These are phyloP conservation scores for Anabas testudineus DNA, from an alignment of 2,797 vertebrate genomes.

Conservation along the genomic window DNA sequence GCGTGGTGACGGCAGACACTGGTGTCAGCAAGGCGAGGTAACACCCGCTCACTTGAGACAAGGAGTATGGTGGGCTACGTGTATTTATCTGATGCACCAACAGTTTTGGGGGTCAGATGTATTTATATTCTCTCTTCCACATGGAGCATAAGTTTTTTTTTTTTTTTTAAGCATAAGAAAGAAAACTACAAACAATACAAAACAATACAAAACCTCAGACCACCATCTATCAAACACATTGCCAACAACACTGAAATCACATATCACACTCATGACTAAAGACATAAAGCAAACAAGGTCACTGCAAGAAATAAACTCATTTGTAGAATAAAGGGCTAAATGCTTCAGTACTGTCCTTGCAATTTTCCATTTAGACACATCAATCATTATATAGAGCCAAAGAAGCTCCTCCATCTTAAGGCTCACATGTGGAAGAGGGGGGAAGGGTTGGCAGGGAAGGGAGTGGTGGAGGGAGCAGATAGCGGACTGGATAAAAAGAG, in stretches of 20 bases:
- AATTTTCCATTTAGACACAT: conserved; percentile 79
- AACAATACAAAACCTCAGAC: conserved; percentile 37
- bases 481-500: conserved; percentile 50
- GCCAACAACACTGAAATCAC: conserved; percentile 35
- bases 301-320: conserved; percentile 26
- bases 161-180: too few species aligned
- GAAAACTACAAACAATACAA: conserved; percentile 27
- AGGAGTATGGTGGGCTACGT: conserved; percentile 59
- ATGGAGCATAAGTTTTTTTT: conserved; percentile 5
- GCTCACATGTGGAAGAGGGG: conserved; percentile 24
- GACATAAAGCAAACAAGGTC: conserved; percentile 54
- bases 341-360: conserved; percentile 65
- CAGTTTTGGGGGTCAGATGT: conserved; percentile 26
- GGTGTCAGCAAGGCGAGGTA: conserved; percentile 68
- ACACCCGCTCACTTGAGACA: conserved; percentile 74
- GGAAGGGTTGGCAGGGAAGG: conserved; percentile 30
- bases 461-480: conserved; percentile 42
- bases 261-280: conserved; percentile 42
- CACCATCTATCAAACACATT: conserved; percentile 55
- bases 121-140: conserved; percentile 36
- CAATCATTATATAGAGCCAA: conserved; percentile 65
- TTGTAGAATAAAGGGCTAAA: conserved; percentile 52
- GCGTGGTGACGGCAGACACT: conserved; percentile 53
- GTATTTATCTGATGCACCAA: conserved; percentile 68
- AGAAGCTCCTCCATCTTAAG: conserved; percentile 69